Conservation (phyloP, 1,140 invertebrate species). For the Lerema accius region DNA sequence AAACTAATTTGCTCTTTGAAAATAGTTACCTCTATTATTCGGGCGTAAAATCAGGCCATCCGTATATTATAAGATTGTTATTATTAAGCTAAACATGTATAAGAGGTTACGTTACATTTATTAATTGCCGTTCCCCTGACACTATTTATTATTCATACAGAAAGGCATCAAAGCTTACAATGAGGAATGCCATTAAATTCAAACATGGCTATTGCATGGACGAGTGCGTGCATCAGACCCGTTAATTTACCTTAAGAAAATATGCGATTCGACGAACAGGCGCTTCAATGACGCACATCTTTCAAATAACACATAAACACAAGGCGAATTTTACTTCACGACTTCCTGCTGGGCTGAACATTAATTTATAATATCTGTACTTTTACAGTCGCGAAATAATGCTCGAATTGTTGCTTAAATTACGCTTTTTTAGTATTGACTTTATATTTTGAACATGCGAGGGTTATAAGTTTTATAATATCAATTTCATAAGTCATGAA, state of each 20-base stretch:
- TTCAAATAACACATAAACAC: constrained; percentile 13
- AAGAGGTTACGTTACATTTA: too few relatives aligned
- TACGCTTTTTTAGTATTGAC: too few relatives aligned
- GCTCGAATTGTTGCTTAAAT: neutral
- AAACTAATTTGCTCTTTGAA: too few relatives aligned
- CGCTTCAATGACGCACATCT: constrained; percentile 11
- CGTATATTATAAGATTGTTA: too few relatives aligned
- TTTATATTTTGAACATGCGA: too few relatives aligned
- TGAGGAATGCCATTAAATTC: constrained; percentile 17
- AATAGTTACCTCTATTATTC: too few relatives aligned
- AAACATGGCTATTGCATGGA: neutral
- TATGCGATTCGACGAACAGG: constrained; percentile 9
- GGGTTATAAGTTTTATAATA: too few relatives aligned
- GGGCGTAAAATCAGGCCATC: too few relatives aligned
- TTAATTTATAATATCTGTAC: constrained; percentile 5
- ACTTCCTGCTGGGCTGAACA: constrained; percentile 13
- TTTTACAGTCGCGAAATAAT: neutral
- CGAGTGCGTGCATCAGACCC: constrained; percentile 23
- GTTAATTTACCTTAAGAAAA: constrained; percentile 22
- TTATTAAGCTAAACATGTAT: too few relatives aligned
- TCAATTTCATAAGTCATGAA: too few relatives aligned
- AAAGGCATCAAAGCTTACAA: constrained; percentile 15
- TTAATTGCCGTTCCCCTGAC: neutral
- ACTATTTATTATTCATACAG: constrained; percentile 1
- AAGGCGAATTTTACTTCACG: constrained; percentile 12